Base-by-base conservation (phyloP, 2,113 vertebrate genomes). In the Macquaria australasica region DNA sequence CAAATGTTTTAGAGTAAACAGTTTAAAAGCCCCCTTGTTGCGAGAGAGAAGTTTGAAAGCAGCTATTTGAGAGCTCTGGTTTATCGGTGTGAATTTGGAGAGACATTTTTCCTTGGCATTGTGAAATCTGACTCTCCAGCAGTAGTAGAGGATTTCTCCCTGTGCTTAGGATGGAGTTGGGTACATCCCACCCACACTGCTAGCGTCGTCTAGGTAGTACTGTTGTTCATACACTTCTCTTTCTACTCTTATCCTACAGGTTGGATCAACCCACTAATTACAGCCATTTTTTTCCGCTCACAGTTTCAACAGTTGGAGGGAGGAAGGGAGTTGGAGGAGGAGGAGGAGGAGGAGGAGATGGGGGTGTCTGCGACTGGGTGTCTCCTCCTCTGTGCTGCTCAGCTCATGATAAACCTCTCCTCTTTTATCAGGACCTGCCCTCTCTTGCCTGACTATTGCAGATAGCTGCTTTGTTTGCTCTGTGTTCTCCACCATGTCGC, bases 31-130 rank as follows among this genome's bases (percentile, higher is more conserved):
- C 87, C 83, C 41, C 41, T 82, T 71, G 79, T 77, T 81, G 81
- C 20, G 69, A 93, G 88, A 87, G 83, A 91, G 86, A 91, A 92
- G 94, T 95, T 95, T 94, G 73, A 96, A 95, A 95, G 96, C 94
- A 95, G 95, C 95, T 93, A 95, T 93, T 94, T 69, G 58, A 79
- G 63, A 81, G 77, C 74, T 86, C 56, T 8, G 83, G 77, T 71
- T 81, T 70, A 86, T 84, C 68, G 2, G 20, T 21, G 60, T 62
- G 55, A 84, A 78, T 82, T 59, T 87, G 78, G 88, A 86, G 87
- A 87, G 31, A 85, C 50, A 70, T 68, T 84, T 85, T 85, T 93
- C 83, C 86, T 90, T 87, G 85, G 84, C 83, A 50, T 82, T 70
- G 76, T 91, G 84, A 83, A 77, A 77, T 79, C 53, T 71, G 83